phyloP scores from a whole-genome alignment of 2,113 vertebrate species.

The Chrysemys picta region DNA sequence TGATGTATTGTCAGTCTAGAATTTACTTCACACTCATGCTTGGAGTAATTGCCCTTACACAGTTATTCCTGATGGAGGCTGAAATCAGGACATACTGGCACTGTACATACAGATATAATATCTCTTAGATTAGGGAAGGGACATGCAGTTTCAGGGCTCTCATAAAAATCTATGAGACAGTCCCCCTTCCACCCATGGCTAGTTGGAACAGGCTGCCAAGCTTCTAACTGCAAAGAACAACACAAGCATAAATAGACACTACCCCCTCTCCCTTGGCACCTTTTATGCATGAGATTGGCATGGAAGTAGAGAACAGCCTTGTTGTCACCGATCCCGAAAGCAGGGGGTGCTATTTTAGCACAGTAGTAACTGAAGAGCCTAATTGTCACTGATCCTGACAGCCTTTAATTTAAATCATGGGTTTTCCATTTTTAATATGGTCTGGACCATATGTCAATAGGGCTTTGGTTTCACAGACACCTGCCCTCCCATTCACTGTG shows the following conservation, averaged over 20 bases:
- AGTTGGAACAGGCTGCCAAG: neutral
- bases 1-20: no score
- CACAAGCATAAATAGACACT: fast-evolving
- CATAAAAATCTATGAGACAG: neutral
- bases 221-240: neutral
- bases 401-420: neutral
- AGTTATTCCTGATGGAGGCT: no score
- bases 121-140: neutral
- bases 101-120: no score
- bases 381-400: neutral
- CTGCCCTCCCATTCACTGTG: neutral
- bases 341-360: neutral
- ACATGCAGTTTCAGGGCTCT: neutral
- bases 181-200: neutral
- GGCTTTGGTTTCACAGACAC: neutral
- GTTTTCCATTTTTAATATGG: neutral
- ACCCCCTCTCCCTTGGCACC: neutral
- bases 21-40: no score
- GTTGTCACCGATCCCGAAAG: neutral
- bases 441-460: neutral
- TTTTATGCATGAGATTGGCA: fast-evolving
- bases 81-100: no score
- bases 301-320: neutral
- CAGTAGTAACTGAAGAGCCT: neutral
- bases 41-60: no score